phyloP scores from a whole-genome alignment of 2,888 invertebrate species.

The Conistra vaccinii region DNA sequence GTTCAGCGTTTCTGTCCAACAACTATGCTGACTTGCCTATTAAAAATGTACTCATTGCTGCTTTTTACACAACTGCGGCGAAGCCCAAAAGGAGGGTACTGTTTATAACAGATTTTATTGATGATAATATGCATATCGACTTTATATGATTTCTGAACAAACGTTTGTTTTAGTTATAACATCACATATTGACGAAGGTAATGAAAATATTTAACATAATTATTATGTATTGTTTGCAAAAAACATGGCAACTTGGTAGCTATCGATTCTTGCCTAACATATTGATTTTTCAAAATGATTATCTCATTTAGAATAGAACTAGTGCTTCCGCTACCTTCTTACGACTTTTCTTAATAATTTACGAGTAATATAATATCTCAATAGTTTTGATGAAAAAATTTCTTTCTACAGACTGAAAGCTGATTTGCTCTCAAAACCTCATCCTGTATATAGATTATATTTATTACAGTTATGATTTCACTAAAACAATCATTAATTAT shows the following conservation, averaged over 20 bases:
- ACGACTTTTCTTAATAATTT: neutral
- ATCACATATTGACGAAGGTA: neutral
- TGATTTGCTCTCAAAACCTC: neutral
- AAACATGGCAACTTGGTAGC: neutral
- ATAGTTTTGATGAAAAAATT: neutral
- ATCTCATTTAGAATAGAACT: neutral
- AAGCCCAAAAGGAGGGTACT: neutral
- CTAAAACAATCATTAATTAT: slow-evolving; percentile 1
- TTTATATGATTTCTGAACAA: too few species aligned
- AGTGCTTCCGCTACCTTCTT: neutral
- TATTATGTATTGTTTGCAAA: neutral
- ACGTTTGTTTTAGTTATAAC: neutral
- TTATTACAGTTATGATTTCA: neutral
- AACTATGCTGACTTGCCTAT: neutral
- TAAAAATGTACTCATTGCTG: neutral
- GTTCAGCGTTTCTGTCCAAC: neutral
- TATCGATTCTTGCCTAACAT: neutral
- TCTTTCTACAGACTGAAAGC: neutral
- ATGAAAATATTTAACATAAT: too few species aligned
- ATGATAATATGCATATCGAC: too few species aligned
- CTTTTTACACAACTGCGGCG: neutral
- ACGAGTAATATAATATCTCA: neutral
- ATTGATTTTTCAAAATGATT: neutral
- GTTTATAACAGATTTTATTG: too few species aligned
- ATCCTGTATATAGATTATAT: neutral